A percentile compares a stretch with the other conserved stretches of the same genome.
These are phyloP conservation scores for Zaprionus nigranus DNA, from an alignment of 1,140 invertebrate species.

Conservation along the genomic window DNA sequence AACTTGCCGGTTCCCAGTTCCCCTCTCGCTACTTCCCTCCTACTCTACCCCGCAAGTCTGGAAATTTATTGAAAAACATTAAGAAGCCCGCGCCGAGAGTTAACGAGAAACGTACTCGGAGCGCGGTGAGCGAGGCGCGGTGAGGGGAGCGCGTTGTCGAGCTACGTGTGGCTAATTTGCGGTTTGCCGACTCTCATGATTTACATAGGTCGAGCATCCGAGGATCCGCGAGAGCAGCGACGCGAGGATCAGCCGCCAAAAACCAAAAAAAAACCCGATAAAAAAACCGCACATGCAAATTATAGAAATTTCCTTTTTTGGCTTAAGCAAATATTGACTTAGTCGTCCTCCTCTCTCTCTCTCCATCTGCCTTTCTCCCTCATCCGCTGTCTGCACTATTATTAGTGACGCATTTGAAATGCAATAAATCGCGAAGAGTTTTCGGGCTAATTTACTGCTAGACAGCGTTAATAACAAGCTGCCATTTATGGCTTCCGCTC, in stretches of 20 bases:
- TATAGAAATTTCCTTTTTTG: conserved; percentile 70
- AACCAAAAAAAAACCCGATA: conserved; percentile 8
- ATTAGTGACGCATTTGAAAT: conserved; percentile 71
- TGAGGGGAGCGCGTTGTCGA: neutral
- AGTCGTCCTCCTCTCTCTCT: conserved; percentile 23
- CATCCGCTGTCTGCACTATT: conserved; percentile 45
- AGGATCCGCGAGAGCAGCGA: conserved; percentile 10
- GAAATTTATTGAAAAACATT: conserved; percentile 76
- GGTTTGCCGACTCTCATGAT: conserved; percentile 66
- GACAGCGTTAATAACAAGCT: conserved; percentile 75
- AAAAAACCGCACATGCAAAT: conserved; percentile 68
- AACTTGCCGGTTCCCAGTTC: conserved; percentile 10
- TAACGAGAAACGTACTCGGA: conserved; percentile 67
- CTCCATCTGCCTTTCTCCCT: neutral
- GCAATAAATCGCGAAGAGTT: conserved; percentile 58
- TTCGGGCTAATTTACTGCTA: conserved; percentile 65
- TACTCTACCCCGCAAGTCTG: conserved; percentile 38
- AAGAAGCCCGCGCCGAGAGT: conserved; percentile 46
- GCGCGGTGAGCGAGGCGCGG: too few species aligned
- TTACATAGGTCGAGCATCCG: conserved; percentile 54
- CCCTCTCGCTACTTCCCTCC: neutral
- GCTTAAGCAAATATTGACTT: conserved; percentile 71
- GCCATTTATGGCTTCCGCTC: conserved; percentile 77
- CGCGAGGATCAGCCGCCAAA: conserved; percentile 12
- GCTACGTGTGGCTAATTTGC: conserved; percentile 79